Percentiles rank a stretch among this genome's conserved stretches.
Evolutionary conservation across 2,113 vertebrate species (phyloP).

Genomic region (Rhea americana): DNA sequence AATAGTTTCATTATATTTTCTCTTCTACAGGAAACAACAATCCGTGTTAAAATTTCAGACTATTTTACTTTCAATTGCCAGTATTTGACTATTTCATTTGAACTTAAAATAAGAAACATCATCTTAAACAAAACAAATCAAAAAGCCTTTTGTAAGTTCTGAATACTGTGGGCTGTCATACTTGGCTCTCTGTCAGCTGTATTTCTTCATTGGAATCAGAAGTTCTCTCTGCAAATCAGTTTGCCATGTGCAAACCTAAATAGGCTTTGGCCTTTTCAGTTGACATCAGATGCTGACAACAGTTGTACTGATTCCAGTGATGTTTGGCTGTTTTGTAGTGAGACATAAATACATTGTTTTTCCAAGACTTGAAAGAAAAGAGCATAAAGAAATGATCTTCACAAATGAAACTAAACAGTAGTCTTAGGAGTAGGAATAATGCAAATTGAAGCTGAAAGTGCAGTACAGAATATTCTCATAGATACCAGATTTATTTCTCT

Average conservation of each 20-base stretch:
- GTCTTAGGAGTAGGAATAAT: not conserved
- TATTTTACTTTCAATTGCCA: not conserved
- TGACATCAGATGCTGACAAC: conserved; percentile 42
- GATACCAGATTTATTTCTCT: not conserved
- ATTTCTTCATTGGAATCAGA: conserved; percentile 33
- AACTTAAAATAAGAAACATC: not conserved
- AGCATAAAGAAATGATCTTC: not conserved
- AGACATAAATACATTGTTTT: conserved; percentile 20
- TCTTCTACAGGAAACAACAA: not conserved
- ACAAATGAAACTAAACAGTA: not conserved
- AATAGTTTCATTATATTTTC: not conserved
- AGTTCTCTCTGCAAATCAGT: conserved; percentile 34
- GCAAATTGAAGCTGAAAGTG: not conserved
- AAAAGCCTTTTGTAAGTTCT: not conserved
- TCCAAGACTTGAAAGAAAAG: not conserved
- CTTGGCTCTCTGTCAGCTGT: conserved; percentile 47
- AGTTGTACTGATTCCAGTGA: conserved; percentile 37
- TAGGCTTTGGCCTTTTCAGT: conserved; percentile 47
- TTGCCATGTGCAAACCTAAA: conserved; percentile 55
- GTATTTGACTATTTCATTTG: not conserved
- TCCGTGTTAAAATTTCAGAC: not conserved
- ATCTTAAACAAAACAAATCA: not conserved
- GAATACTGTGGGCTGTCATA: not conserved
- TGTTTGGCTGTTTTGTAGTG: conserved; percentile 4
- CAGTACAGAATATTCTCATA: not conserved